phyloP scores from a whole-genome alignment of 2,797 vertebrate species.

The Takifugu ocellatus region DNA sequence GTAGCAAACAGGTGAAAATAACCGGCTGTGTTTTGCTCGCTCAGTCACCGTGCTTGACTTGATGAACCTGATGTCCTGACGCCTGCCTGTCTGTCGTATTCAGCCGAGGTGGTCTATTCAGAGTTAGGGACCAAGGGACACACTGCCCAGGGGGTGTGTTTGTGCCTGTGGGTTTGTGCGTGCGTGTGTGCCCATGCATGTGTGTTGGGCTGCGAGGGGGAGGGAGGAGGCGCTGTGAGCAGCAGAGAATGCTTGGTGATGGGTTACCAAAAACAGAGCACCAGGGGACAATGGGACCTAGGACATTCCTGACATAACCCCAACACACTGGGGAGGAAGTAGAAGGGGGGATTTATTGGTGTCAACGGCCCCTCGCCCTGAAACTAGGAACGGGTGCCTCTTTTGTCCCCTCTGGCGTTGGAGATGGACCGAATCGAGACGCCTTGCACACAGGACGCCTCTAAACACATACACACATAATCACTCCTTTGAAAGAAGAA shows the following conservation, averaged over 20 bases:
- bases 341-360: constrained; percentile 75
- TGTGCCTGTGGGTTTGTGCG: constrained; percentile 15
- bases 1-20: constrained; percentile 75
- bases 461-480: constrained; percentile 69
- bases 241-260: constrained; percentile 72
- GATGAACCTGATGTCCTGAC: constrained; percentile 74
- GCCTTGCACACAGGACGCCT: constrained; percentile 65
- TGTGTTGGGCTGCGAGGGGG: constrained; percentile 54
- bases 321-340: constrained; percentile 76
- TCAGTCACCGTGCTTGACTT: constrained; percentile 43
- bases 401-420: constrained; percentile 72
- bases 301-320: constrained; percentile 81
- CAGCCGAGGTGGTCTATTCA: constrained; percentile 77
- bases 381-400: constrained; percentile 70
- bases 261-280: constrained; percentile 77
- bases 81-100: constrained; percentile 77
- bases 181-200: constrained; percentile 33
- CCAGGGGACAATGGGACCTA: constrained; percentile 67
- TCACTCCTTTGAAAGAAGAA: constrained; percentile 69
- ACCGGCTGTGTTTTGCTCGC: constrained; percentile 55
- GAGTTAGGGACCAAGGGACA: constrained; percentile 68
- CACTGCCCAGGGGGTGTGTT: constrained; percentile 56
- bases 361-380: constrained; percentile 68
- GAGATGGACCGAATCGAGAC: constrained; percentile 70
- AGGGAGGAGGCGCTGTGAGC: constrained; percentile 57